phyloP scores from a whole-genome alignment of 2,888 invertebrate genomes.

The Ornithoptera priamus region DNA sequence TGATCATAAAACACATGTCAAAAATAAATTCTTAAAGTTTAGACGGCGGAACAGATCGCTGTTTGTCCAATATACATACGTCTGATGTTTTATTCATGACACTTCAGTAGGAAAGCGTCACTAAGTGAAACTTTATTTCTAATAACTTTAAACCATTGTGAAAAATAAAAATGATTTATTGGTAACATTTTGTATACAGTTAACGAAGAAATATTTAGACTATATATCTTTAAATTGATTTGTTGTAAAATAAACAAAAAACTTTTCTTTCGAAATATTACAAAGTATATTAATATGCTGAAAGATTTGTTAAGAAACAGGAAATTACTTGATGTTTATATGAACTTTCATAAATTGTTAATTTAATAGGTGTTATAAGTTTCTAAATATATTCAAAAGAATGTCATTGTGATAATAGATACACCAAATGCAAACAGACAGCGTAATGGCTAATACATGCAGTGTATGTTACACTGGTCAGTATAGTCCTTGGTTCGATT shows the following conservation, averaged over 20 bases:
- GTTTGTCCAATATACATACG: conserved; percentile 29
- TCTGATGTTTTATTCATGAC: conserved; percentile 24
- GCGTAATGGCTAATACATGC: too few relatives aligned
- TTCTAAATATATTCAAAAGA: too few relatives aligned
- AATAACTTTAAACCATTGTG: conserved; percentile 46
- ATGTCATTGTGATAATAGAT: too few relatives aligned
- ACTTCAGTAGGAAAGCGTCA: conserved; percentile 11
- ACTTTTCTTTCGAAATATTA: neutral
- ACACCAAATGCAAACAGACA: too few relatives aligned
- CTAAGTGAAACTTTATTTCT: conserved; percentile 46
- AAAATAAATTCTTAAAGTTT: conserved; percentile 34
- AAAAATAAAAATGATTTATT: conserved; percentile 7
- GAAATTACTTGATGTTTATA: too few relatives aligned
- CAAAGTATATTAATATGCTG: neutral
- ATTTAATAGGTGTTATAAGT: too few relatives aligned
- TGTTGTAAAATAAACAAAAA: neutral
- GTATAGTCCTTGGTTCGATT: too few relatives aligned
- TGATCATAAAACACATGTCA: neutral
- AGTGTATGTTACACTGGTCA: too few relatives aligned
- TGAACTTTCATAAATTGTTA: too few relatives aligned
- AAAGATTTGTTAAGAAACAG: too few relatives aligned
- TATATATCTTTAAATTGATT: neutral
- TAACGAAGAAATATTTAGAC: neutral
- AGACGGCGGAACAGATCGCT: conserved; percentile 18
- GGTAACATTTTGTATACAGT: neutral